Evolutionary conservation across 2,888 invertebrate species (phyloP), one percentile per base, ranked within the genome.

Genomic region (Neria commutata): DNA sequence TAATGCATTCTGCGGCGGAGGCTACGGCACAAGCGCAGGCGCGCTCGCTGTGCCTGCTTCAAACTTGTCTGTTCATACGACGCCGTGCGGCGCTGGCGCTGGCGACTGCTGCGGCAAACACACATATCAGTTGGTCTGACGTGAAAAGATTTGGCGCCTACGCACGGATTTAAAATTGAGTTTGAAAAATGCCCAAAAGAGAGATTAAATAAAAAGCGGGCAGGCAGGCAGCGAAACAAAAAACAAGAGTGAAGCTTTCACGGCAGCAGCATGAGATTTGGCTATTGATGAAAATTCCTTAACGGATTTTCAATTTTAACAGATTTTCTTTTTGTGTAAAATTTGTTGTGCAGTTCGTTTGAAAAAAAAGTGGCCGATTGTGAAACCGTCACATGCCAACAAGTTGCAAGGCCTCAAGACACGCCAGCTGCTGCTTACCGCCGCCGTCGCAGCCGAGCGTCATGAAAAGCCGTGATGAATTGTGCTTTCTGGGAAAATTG

Each of bases 261-360:
- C n/a, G n/a, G n/a, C n/a, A n/a, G n/a, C n/a, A n/a, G n/a, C n/a
- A n/a, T n/a, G n/a, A n/a, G n/a, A n/a, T n/a, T n/a, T n/a, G n/a
- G n/a, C n/a, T n/a, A n/a, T n/a, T n/a, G n/a, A 74, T 75, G 73
- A 65, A 73, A 74, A 72, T 72, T 71, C 74, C 74, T 74, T 63
- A 62, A 65, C 73, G 65, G 72, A 71, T 72, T 72, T 72, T 73
- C 74, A 71, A 19, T 42, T 19, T 37, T 42, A 21, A 19, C 3
- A 37, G 11, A 6, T 29, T 37, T 37, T 3, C 21, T 19, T 5
- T 19, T 42, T 19, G 21, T 14, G 42, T 42, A 42, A 21, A 8
- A n/a, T n/a, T n/a, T n/a, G n/a, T n/a, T n/a, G n/a, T n/a, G n/a
- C n/a, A n/a, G n/a, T n/a, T n/a, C n/a, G n/a, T n/a, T n/a, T n/a